These are phyloP conservation scores for Lontra canadensis DNA, from an alignment of 2,113 vertebrate species.

Conservation along the genomic window DNA sequence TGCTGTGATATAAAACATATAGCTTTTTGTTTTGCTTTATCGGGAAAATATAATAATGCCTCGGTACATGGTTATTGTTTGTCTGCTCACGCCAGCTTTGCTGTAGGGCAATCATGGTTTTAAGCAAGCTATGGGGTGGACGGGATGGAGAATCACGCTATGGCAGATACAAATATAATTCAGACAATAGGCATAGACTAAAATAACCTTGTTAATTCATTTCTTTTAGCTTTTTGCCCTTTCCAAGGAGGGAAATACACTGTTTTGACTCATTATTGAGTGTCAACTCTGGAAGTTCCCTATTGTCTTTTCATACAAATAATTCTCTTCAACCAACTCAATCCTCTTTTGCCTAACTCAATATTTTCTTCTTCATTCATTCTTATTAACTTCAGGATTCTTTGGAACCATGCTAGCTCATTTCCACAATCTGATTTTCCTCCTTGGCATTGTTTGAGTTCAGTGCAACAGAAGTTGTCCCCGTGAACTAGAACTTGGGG, in stretches of 20 bases:
- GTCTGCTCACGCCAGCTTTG: too few species aligned
- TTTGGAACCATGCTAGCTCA: not conserved
- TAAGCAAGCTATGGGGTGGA: too few species aligned
- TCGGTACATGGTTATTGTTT: not conserved
- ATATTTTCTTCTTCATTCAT: not conserved
- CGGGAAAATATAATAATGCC: not conserved
- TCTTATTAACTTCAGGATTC: not conserved
- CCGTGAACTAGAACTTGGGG: not conserved
- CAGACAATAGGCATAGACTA: accelerated
- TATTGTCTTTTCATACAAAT: not conserved
- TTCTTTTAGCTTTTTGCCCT: not conserved
- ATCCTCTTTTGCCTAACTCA: not conserved
- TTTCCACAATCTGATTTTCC: not conserved
- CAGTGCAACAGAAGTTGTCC: too few species aligned
- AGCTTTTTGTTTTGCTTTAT: not conserved
- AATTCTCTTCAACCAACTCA: not conserved
- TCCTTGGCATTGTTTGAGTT: not conserved
- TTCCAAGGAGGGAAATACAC: not conserved
- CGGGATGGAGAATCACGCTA: accelerated
- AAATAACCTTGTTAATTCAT: accelerated
- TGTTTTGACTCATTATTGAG: not conserved
- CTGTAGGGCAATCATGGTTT: accelerated
- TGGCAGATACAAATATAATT: not conserved
- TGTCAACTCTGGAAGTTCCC: accelerated
- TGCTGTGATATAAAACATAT: not conserved